phyloP scores from a whole-genome alignment of 2,888 invertebrate genomes.

The Nemurella pictetii region DNA sequence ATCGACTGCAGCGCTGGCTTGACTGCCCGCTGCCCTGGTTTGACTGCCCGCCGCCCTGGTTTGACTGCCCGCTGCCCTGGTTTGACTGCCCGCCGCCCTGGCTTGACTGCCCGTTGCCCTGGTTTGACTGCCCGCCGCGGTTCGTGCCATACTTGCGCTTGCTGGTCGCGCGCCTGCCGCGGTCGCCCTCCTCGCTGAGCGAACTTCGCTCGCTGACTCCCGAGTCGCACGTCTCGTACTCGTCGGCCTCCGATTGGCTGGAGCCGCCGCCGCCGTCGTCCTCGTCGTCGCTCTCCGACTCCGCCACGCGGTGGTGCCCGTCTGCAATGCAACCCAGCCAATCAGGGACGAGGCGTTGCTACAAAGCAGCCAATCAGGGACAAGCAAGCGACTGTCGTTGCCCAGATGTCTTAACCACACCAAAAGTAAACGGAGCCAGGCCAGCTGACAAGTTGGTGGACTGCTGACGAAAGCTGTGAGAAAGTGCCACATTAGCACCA shows the following conservation, averaged over 20 bases:
- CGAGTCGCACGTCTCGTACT: constrained; percentile 94
- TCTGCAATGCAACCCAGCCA: background rate
- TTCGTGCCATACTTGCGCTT: constrained; percentile 39
- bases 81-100: no score
- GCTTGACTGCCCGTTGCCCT: no score
- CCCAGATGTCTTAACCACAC: no score
- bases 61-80: no score
- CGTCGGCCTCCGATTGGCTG: constrained; percentile 75
- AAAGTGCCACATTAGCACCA: no score
- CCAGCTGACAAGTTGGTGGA: no score
- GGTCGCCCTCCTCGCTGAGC: constrained; percentile 62
- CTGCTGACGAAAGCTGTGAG: no score
- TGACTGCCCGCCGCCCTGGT: no score
- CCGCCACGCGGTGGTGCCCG: constrained; percentile 40
- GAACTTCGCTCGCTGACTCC: constrained; percentile 73
- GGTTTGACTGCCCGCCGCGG: background rate
- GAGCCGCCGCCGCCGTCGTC: constrained; percentile 47
- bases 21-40: background rate
- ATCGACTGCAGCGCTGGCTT: no score
- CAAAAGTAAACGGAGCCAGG: no score
- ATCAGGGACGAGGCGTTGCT: no score
- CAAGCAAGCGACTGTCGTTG: no score
- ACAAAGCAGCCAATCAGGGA: background rate
- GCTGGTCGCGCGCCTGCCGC: constrained; percentile 34
- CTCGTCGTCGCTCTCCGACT: constrained; percentile 51